phyloP scores from a whole-genome alignment of 2,797 vertebrate species.

The Huso huso region DNA sequence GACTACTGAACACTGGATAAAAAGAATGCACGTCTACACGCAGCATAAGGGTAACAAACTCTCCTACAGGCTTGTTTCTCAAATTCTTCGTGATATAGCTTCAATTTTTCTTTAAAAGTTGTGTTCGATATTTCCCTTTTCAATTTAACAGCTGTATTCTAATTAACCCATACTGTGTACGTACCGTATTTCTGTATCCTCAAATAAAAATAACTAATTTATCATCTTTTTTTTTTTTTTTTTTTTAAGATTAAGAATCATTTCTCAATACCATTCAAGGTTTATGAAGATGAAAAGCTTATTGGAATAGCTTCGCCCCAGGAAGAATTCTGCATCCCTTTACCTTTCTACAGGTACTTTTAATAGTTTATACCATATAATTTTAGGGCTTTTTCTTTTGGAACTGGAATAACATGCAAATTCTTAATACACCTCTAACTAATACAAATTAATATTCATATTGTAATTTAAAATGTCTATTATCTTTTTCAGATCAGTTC shows the following conservation, averaged over 20 bases:
- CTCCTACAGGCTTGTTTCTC: too few species aligned
- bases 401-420: too few species aligned
- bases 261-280: slow-evolving; percentile 77
- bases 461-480: slow-evolving; percentile 7
- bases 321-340: slow-evolving; percentile 85
- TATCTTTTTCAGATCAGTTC: slow-evolving; percentile 60
- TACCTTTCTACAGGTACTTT: slow-evolving; percentile 81
- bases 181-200: too few species aligned
- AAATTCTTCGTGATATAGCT: too few species aligned
- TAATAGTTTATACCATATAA: neutral
- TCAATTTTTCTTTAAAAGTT: neutral
- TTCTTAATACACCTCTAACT: too few species aligned
- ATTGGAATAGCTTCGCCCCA: slow-evolving; percentile 73
- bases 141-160: too few species aligned
- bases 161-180: neutral
- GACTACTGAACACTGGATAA: too few species aligned
- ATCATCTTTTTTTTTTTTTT: slow-evolving; percentile 3
- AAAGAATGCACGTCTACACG: too few species aligned
- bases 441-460: too few species aligned
- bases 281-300: slow-evolving; percentile 73
- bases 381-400: too few species aligned
- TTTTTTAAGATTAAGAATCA: slow-evolving; percentile 81
- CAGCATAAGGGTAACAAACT: too few species aligned
- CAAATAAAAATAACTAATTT: too few species aligned
- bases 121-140: neutral